Base-by-base conservation (phyloP, 2,797 vertebrate genomes). In the Poeciliopsis infans region DNA sequence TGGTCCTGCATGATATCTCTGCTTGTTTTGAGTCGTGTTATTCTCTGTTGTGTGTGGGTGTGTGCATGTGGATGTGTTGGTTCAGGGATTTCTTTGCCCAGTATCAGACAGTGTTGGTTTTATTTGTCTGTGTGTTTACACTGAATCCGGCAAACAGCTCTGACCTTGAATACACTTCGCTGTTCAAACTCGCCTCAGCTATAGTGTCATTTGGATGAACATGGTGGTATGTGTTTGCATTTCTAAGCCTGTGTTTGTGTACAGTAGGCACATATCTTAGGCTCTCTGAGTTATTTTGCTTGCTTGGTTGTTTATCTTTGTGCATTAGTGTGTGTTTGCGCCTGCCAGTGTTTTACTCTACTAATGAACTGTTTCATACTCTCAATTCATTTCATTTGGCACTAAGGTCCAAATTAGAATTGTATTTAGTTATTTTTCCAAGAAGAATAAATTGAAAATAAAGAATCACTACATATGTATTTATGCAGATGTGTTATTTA, bases 91-190 rank as follows among this genome's bases (percentile, higher is more conserved):
- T 87, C 13, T 59, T 75, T 88, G 84, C 74, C 83, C 85, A 77
- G 53, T 74, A 76, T 81, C 70, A 78, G 76, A 74, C 81, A 43
- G 45, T 83, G 81, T 80, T 83, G 85, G 53, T 80, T 82, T 81
- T 74, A 45, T 23, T 72, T 53, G 49, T 31, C 83, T 90, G 84
- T 90, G 85, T 89, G 87, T 90, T 89, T 91, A 79, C 88, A 61
- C 75, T 74, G 77, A 76, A 59, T 80, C 83, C 83, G 83, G 87
- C 90, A 89, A 93, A 91, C 90, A 92, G 69, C 72, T 89, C 87
- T 95, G 93, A 95, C 94, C 95, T 95, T 92, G 93, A 93, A 89
- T 85, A 90, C 88, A 91, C 92, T 85, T 88, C 83, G 64, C 90
- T 95, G 92, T 93, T 90, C 85, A 81, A 83, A 92, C 89, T 90